Conservation (phyloP, 2,113 vertebrate genomes). For the Typhlomys cinereus region DNA sequence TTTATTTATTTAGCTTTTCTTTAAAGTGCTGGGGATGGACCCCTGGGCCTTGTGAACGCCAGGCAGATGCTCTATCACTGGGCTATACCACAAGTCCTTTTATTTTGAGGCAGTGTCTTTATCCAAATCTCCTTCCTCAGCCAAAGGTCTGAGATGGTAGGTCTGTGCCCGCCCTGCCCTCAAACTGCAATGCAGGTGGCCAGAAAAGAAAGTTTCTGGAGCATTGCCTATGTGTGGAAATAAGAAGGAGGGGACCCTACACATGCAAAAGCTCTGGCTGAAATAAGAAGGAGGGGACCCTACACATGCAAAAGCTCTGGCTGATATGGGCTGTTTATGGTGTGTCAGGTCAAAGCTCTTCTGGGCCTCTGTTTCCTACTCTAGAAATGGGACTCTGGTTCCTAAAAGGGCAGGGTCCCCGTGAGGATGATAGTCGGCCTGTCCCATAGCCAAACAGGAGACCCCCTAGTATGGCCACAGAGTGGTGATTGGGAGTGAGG, state of each 20-base stretch:
- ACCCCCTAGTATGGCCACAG: background rate
- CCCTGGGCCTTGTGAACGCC: background rate
- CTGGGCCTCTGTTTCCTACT: background rate
- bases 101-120: background rate
- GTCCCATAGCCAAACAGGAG: too few relatives aligned
- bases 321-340: rapidly evolving
- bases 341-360: rapidly evolving
- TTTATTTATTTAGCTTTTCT: background rate
- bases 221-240: too few relatives aligned
- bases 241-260: background rate
- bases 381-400: background rate
- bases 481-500: too few relatives aligned
- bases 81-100: background rate
- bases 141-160: background rate
- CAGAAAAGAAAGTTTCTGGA: background rate
- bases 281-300: background rate
- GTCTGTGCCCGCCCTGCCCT: too few relatives aligned
- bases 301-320: background rate
- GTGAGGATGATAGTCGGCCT: too few relatives aligned
- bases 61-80: background rate
- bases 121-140: background rate
- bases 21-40: background rate
- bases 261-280: too few relatives aligned
- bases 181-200: too few relatives aligned
- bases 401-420: background rate